These are phyloP conservation scores for Eupeodes luniger DNA, from an alignment of 2,888 invertebrate species.

Conservation along the genomic window DNA sequence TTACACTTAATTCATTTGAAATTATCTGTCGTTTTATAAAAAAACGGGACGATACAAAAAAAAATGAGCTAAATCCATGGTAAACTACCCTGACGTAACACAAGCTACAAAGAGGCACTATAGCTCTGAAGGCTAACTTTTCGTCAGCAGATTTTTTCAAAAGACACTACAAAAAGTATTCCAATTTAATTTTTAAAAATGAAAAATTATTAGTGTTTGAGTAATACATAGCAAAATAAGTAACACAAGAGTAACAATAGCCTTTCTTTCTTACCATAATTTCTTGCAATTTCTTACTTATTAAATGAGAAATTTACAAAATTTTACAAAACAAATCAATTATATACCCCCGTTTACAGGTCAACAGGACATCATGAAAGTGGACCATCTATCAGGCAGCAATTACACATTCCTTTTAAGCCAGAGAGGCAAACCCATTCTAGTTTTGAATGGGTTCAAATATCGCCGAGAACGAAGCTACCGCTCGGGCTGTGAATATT, in stretches of 20 bases:
- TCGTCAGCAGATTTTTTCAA: too few relatives aligned
- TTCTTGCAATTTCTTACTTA: neutral
- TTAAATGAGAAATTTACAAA: neutral
- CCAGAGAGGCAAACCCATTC: slow-evolving; percentile 77
- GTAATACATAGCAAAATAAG: neutral
- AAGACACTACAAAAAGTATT: too few relatives aligned
- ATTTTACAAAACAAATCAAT: slow-evolving; percentile 11
- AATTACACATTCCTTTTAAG: slow-evolving; percentile 70
- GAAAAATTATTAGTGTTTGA: too few relatives aligned
- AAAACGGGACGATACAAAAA: too few relatives aligned
- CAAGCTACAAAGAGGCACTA: too few relatives aligned
- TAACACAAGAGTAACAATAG: neutral
- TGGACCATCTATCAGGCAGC: slow-evolving; percentile 11
- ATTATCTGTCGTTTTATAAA: too few relatives aligned
- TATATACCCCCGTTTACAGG: slow-evolving; percentile 60
- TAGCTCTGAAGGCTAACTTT: too few relatives aligned
- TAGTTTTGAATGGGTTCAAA: slow-evolving; percentile 70
- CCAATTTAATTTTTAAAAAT: too few relatives aligned
- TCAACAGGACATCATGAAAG: slow-evolving; percentile 12
- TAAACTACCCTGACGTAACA: too few relatives aligned
- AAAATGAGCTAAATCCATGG: too few relatives aligned
- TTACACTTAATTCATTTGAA: too few relatives aligned
- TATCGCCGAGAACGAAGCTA: slow-evolving; percentile 76
- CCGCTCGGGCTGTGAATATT: slow-evolving; percentile 75
- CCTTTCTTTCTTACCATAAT: neutral